These are phyloP conservation scores for Archivesica marissinica DNA, from an alignment of 1,140 invertebrate genomes.

Conservation along the genomic window DNA sequence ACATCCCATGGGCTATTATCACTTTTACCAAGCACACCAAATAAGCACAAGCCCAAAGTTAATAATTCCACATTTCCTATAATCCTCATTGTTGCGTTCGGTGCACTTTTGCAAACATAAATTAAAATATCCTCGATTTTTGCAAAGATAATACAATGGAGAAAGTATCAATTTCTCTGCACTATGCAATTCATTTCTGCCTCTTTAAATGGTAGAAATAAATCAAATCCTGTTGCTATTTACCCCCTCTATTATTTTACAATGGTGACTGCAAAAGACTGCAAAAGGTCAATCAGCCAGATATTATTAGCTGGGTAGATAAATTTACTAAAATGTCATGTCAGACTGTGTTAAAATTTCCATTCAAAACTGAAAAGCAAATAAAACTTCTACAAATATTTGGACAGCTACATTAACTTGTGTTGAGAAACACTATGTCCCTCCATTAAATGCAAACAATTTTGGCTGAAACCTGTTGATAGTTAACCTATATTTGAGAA, in stretches of 20 bases:
- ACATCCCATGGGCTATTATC: conserved; percentile 27
- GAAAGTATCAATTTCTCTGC: not conserved
- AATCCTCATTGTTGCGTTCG: not conserved
- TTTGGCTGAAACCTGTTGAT: not conserved
- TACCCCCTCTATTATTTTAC: not conserved
- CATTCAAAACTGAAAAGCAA: conserved; percentile 33
- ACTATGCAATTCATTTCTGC: not conserved
- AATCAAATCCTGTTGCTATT: not conserved
- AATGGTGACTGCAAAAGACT: not conserved
- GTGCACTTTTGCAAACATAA: not conserved
- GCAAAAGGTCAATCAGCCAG: not conserved
- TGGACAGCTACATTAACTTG: not conserved
- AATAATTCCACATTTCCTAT: not conserved
- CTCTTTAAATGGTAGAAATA: not conserved
- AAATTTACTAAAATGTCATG: conserved; percentile 15
- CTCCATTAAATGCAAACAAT: not conserved
- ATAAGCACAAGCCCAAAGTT: conserved; percentile 3
- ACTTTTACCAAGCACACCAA: conserved; percentile 8
- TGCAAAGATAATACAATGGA: conserved; percentile 5
- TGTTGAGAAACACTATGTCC: not conserved
- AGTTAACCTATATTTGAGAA: not conserved
- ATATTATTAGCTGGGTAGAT: not conserved
- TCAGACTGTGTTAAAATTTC: not conserved
- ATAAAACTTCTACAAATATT: conserved; percentile 44
- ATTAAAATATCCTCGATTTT: not conserved